These are phyloP conservation scores for Perca schrenkii DNA, from an alignment of 2,113 vertebrate genomes.

Conservation along the genomic window DNA sequence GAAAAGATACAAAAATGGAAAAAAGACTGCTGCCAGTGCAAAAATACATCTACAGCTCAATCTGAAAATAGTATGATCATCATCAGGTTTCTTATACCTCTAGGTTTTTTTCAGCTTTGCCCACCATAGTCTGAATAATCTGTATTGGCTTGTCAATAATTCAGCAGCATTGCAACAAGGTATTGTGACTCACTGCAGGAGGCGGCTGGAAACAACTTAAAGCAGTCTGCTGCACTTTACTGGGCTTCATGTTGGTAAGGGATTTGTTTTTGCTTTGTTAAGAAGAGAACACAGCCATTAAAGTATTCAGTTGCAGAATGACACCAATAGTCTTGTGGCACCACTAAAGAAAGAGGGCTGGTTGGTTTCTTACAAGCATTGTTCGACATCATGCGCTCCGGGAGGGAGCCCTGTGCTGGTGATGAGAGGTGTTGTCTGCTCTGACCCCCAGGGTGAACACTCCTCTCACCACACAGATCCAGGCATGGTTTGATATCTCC, in stretches of 20 bases:
- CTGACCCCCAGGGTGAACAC: slow-evolving; percentile 56
- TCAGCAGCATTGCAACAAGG: slow-evolving; percentile 41
- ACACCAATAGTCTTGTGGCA: slow-evolving; percentile 44
- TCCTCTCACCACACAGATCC: slow-evolving; percentile 53
- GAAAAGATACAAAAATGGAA: background rate
- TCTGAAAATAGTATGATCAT: slow-evolving; percentile 26
- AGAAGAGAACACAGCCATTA: slow-evolving; percentile 27
- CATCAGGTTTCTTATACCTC: background rate
- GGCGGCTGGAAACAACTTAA: slow-evolving; percentile 44
- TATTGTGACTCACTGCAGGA: slow-evolving; percentile 48
- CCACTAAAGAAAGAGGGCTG: slow-evolving; percentile 22
- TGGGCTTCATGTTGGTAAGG: background rate
- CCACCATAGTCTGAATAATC: slow-evolving; percentile 29
- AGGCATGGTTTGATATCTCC: slow-evolving; percentile 63
- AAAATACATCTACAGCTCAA: slow-evolving; percentile 23
- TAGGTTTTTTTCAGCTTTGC: slow-evolving; percentile 11
- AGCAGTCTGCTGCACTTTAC: slow-evolving; percentile 3
- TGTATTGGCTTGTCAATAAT: slow-evolving; percentile 63
- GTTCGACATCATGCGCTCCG: slow-evolving; percentile 39
- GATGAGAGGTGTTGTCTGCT: slow-evolving; percentile 70
- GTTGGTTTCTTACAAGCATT: slow-evolving; percentile 39
- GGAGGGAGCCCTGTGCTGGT: slow-evolving; percentile 45
- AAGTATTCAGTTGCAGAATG: slow-evolving; percentile 33
- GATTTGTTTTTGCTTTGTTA: slow-evolving; percentile 44
- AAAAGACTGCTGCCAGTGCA: background rate